These are phyloP conservation scores for Trachelus stipa DNA, from an alignment of 2,888 invertebrate genomes.

Conservation along the genomic window DNA sequence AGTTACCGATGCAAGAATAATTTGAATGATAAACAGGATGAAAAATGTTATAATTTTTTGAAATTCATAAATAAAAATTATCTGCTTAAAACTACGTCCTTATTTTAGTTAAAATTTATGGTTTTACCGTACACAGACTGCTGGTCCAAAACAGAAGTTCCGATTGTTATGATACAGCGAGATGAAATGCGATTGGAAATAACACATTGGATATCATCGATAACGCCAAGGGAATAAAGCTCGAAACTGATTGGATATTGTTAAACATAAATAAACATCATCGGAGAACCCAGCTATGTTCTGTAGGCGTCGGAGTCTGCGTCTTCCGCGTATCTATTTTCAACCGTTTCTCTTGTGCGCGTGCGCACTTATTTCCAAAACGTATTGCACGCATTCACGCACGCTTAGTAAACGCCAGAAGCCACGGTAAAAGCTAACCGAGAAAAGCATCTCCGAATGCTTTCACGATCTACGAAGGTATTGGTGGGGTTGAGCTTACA, in stretches of 20 bases:
- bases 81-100: neutral
- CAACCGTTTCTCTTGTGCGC: slow-evolving; percentile 20
- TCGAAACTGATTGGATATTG: slow-evolving; percentile 2
- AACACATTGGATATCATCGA: neutral
- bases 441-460: neutral
- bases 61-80: neutral
- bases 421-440: neutral
- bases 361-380: slow-evolving; percentile 9
- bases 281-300: slow-evolving; percentile 24
- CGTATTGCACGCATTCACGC: neutral
- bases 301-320: slow-evolving; percentile 15
- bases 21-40: neutral
- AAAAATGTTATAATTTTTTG: neutral
- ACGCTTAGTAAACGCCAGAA: neutral
- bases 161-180: neutral
- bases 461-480: neutral
- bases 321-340: slow-evolving; percentile 46
- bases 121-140: neutral
- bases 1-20: slow-evolving; percentile 45
- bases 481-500: slow-evolving; percentile 8
- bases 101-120: neutral
- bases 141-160: neutral
- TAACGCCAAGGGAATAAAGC: neutral
- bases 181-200: neutral
- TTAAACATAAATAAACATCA: slow-evolving; percentile 26